A percentile compares a stretch with the other conserved stretches of the same genome.
Conservation (phyloP, 1,140 invertebrate species). For the Megalonaias nervosa region DNA sequence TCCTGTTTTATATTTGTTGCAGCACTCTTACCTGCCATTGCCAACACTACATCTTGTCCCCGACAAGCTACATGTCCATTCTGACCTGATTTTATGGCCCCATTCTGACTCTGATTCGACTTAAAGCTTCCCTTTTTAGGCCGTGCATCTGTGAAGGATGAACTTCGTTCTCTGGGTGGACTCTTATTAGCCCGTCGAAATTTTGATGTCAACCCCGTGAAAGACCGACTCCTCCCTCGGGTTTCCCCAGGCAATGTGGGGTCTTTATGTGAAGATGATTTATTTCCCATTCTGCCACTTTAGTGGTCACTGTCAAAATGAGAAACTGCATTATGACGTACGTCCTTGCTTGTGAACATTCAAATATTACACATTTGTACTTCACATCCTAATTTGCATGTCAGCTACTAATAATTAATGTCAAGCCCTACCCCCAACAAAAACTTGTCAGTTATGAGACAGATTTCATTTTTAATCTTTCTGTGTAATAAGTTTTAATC, state of each 20-base stretch:
- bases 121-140: constrained; percentile 19
- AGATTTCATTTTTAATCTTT: too few species aligned
- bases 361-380: too few species aligned
- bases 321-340: too few species aligned
- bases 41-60: constrained; percentile 22
- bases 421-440: too few species aligned
- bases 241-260: constrained; percentile 20
- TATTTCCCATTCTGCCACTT: constrained; percentile 32
- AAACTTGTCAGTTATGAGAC: too few species aligned
- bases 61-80: constrained; percentile 32
- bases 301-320: too few species aligned
- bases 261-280: constrained; percentile 26
- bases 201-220: constrained; percentile 28
- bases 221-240: constrained; percentile 30
- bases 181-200: constrained; percentile 28
- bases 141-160: constrained; percentile 25
- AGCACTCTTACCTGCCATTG: not conserved
- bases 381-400: too few species aligned
- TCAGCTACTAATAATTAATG: too few species aligned
- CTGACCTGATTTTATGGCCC: constrained; percentile 22
- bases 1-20: not conserved
- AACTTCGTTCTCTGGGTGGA: constrained; percentile 30
- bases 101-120: constrained; percentile 22
- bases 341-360: too few species aligned
- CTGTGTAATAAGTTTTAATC: too few species aligned